Evolutionary conservation across 2,797 vertebrate species (phyloP).

Genomic region (Molothrus aeneus): DNA sequence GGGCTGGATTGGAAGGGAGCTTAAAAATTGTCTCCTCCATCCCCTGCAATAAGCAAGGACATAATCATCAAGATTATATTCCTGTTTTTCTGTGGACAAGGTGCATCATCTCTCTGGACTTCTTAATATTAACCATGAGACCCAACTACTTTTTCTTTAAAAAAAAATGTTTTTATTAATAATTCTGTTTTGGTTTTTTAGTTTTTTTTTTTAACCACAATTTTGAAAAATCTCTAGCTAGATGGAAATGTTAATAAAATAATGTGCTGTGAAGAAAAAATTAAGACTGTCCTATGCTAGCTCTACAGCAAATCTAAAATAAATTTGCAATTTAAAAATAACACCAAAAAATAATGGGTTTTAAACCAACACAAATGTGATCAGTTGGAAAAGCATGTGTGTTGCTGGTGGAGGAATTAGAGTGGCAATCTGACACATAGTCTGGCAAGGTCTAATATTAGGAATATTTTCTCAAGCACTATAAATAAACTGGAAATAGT

Average conservation of each 20-base stretch:
- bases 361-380: background rate
- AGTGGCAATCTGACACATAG: background rate
- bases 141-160: background rate
- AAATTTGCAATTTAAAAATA: background rate
- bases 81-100: background rate
- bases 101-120: background rate
- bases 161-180: background rate
- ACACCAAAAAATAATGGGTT: background rate
- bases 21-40: background rate
- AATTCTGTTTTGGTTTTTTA: background rate
- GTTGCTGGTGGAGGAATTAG: background rate
- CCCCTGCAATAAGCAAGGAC: background rate
- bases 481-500: background rate
- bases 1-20: background rate
- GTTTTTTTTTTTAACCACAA: background rate
- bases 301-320: background rate
- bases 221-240: background rate
- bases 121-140: background rate
- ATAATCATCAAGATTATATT: no score
- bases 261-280: background rate
- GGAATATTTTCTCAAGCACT: constrained; percentile 5
- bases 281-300: background rate
- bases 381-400: background rate
- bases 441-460: background rate
- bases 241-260: background rate